Evolutionary conservation across 2,797 vertebrate species (phyloP).

Genomic region (Nothura maculosa): DNA sequence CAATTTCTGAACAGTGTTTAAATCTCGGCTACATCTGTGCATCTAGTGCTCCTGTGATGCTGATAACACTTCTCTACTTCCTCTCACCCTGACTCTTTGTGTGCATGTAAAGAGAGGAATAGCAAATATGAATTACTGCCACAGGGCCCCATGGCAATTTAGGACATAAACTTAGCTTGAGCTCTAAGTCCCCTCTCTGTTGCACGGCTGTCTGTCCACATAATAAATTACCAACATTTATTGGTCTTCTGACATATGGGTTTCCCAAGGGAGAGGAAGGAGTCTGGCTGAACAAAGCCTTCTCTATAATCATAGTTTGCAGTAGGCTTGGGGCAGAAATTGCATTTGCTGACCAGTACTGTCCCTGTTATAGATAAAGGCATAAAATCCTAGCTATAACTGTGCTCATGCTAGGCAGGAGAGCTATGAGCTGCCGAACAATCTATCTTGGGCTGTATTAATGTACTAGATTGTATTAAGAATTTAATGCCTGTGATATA

Average conservation of each 20-base stretch:
- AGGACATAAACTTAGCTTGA: not conserved
- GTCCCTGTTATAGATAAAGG: not conserved
- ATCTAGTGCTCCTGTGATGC: not conserved
- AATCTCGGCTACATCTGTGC: not conserved
- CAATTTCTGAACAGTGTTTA: not conserved
- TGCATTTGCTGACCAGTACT: not conserved
- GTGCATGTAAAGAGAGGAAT: not conserved
- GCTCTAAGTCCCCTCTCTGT: not conserved
- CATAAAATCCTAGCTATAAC: not conserved
- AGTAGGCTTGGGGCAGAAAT: conserved; percentile 24
- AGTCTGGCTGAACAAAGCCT: conserved; percentile 44
- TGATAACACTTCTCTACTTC: not conserved
- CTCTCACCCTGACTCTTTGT: not conserved
- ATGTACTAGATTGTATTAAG: not conserved
- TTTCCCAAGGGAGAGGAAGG: conserved; percentile 26
- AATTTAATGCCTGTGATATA: not conserved
- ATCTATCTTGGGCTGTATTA: not conserved
- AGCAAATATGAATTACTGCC: not conserved
- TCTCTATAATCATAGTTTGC: conserved; percentile 4
- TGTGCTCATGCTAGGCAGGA: not conserved
- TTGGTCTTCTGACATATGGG: conserved; percentile 24
- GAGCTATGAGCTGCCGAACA: not conserved
- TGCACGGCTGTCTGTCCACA: not conserved
- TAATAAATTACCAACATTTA: conserved; percentile 51
- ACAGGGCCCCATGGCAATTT: not conserved